These are phyloP conservation scores for Aythya fuligula DNA, from an alignment of 2,797 vertebrate species.

Conservation along the genomic window DNA sequence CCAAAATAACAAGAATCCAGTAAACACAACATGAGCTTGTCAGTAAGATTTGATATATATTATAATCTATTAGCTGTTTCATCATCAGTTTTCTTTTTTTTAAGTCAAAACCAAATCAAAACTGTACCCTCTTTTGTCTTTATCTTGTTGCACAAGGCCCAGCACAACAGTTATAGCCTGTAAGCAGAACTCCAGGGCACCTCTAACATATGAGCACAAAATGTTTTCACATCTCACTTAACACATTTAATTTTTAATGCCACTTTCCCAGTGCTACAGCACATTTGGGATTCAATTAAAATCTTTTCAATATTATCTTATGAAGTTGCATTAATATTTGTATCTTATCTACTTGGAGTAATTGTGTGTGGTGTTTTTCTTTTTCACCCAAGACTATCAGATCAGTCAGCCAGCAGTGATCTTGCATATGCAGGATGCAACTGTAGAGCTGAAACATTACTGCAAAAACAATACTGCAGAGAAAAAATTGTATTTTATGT, in stretches of 20 bases:
- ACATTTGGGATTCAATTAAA: not conserved
- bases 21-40: not conserved
- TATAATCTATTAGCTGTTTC: not conserved
- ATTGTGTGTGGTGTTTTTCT: not conserved
- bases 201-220: not conserved
- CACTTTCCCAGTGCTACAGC: not conserved
- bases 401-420: not conserved
- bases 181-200: accelerated
- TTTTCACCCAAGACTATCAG: not conserved
- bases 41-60: not conserved
- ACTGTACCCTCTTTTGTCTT: not conserved
- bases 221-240: not conserved
- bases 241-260: not conserved
- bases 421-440: not conserved
- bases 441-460: not conserved
- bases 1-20: not conserved
- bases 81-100: not conserved
- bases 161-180: not conserved
- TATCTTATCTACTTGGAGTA: not conserved
- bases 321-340: not conserved
- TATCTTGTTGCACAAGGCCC: not conserved
- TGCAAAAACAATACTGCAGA: not conserved
- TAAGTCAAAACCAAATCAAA: not conserved
- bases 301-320: not conserved
- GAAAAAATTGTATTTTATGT: not conserved